Conservation (phyloP, 2,113 vertebrate genomes). For the Psilopsiagon aymara region DNA sequence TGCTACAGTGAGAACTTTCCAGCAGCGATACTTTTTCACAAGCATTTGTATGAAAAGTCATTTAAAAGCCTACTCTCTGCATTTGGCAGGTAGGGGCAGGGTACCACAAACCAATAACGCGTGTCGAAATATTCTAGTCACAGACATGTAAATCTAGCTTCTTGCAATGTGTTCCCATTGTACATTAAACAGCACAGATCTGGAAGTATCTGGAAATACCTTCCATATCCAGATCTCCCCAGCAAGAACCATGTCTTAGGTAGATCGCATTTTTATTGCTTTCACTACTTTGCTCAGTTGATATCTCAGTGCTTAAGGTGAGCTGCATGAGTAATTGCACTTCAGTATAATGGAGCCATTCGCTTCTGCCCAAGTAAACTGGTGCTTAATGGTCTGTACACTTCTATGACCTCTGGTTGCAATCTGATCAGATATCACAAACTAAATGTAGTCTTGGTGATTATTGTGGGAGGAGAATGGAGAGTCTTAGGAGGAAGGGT, state of each 20-base stretch:
- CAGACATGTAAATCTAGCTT: not conserved
- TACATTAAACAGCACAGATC: conserved; percentile 13
- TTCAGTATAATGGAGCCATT: conserved; percentile 39
- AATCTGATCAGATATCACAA: conserved; percentile 24
- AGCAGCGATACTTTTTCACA: conserved; percentile 19
- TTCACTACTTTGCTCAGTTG: conserved; percentile 13
- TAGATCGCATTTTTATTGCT: conserved; percentile 53
- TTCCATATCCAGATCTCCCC: conserved; percentile 58
- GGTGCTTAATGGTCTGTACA: conserved; percentile 59
- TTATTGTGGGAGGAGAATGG: not conserved
- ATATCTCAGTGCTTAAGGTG: conserved; percentile 6
- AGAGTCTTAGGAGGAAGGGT: not conserved
- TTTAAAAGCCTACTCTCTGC: not conserved
- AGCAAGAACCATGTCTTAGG: conserved; percentile 33
- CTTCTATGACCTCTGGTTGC: conserved; percentile 33
- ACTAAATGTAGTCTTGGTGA: not conserved
- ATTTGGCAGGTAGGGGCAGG: not conserved
- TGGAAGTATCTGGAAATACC: conserved; percentile 61
- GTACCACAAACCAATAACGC: not conserved
- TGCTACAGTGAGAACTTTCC: conserved; percentile 23
- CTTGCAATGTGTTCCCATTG: not conserved
- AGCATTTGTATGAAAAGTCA: not conserved
- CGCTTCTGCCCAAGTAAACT: conserved; percentile 32
- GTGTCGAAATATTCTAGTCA: not conserved
- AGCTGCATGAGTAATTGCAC: conserved; percentile 12